Evolutionary conservation across 2,797 vertebrate species (phyloP).

Genomic region (Manis javanica): DNA sequence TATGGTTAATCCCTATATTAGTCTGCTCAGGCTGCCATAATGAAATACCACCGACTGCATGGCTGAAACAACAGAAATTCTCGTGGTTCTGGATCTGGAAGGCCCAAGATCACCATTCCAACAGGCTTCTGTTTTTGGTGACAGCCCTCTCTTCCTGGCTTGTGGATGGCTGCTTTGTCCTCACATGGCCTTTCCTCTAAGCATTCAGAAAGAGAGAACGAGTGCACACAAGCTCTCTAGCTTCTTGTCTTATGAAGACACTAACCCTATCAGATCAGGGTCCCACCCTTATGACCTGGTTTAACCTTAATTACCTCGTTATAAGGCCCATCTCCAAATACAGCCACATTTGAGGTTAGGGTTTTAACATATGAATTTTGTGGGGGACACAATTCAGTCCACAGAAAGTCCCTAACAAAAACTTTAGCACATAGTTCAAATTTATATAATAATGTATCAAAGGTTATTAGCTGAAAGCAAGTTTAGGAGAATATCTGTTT

Average conservation of each 20-base stretch:
- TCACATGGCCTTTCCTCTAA: not conserved
- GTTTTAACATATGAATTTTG: not conserved
- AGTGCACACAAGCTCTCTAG: not conserved
- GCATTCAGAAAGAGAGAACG: not conserved
- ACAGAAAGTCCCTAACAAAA: constrained; percentile 8
- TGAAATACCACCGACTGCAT: not conserved
- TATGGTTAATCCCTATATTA: constrained; percentile 39
- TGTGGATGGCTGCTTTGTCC: not conserved
- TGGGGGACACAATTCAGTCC: not conserved
- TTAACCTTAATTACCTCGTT: constrained; percentile 11
- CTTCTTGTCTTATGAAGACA: not conserved
- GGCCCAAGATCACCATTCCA: not conserved
- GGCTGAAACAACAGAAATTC: constrained; percentile 32
- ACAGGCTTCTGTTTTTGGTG: not conserved
- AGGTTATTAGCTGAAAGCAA: constrained; percentile 16
- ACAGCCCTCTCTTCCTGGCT: not conserved
- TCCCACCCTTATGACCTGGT: not conserved
- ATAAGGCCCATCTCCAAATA: constrained; percentile 14
- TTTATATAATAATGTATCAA: constrained; percentile 31
- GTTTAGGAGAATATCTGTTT: constrained; percentile 28
- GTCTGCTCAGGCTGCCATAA: not conserved
- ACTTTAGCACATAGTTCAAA: not conserved
- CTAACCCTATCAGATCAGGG: not conserved
- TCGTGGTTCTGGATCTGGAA: constrained; percentile 24
- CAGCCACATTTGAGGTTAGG: not conserved